Percentiles rank a stretch among this genome's conserved stretches.
Evolutionary conservation across 37 sponge, comb jelly and placozoan genomes (phyloP).

Genomic region (Halichondria panicea): DNA sequence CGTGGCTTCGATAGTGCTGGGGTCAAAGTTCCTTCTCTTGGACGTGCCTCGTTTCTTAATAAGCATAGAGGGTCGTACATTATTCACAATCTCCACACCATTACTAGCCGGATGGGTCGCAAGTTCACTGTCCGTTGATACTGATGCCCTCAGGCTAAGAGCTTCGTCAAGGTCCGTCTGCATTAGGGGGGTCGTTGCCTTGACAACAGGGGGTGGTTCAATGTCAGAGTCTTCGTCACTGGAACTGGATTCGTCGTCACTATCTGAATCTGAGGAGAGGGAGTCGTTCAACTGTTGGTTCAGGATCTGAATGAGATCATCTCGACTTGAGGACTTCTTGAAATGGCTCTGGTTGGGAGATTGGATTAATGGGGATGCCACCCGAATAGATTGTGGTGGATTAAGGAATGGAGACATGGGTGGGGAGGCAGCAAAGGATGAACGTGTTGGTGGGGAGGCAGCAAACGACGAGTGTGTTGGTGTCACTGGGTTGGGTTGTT

Average conservation of each 20-base stretch:
- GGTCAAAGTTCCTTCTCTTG: not conserved
- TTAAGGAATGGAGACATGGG: not conserved
- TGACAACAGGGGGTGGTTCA: not conserved
- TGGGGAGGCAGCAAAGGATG: not conserved
- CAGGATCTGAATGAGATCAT: conserved; percentile 25
- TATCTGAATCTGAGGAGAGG: conserved; percentile 21
- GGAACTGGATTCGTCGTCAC: not conserved
- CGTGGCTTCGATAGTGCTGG: not conserved
- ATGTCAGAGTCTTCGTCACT: conserved; percentile 1
- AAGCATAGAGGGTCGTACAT: not conserved
- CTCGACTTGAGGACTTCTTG: conserved; percentile 3
- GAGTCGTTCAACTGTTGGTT: conserved; percentile 5
- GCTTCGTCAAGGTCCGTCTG: not conserved
- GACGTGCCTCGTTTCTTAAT: not conserved
- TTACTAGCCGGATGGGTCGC: not conserved
- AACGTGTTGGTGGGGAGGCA: not conserved
- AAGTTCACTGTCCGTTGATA: conserved; percentile 29
- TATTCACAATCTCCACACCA: not conserved
- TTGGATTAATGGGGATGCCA: not conserved
- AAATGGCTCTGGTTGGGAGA: not conserved
- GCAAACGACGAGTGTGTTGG: not conserved
- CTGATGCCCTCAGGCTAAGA: not conserved
- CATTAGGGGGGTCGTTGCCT: not conserved
- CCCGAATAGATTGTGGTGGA: not conserved
- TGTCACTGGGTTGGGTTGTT: not conserved